These are phyloP conservation scores for Microcebus jonahi DNA, from an alignment of 2,113 vertebrate genomes.

Conservation along the genomic window DNA sequence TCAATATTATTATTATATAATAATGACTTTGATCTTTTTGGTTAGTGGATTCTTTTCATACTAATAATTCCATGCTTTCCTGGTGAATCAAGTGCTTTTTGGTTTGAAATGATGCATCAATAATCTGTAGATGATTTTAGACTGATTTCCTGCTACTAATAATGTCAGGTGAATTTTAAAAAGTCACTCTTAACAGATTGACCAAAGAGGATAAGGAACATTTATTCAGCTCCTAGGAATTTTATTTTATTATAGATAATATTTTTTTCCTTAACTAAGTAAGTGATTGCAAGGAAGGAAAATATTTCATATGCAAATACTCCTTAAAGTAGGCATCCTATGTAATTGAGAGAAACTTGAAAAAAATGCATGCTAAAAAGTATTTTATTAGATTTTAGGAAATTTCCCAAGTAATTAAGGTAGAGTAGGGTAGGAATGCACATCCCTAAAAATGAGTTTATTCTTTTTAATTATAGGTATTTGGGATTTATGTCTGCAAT, in stretches of 20 bases:
- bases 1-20: slow-evolving; percentile 38
- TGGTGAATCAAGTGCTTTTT: neutral
- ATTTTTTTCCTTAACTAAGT: neutral
- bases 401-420: slow-evolving; percentile 4
- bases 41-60: neutral
- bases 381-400: slow-evolving; percentile 48
- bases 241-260: neutral
- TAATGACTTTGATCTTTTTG: neutral
- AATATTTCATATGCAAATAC: slow-evolving; percentile 47
- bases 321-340: neutral
- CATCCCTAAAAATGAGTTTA: neutral
- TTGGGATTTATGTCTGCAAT: neutral
- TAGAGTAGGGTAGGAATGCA: neutral
- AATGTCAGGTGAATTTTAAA: slow-evolving; percentile 35
- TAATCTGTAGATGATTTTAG: slow-evolving; percentile 43
- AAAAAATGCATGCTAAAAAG: neutral
- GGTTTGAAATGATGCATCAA: neutral
- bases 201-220: neutral
- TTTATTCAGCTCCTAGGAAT: neutral
- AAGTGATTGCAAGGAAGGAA: slow-evolving; percentile 41
- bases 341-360: neutral
- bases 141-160: neutral
- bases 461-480: slow-evolving; percentile 44
- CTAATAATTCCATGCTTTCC: neutral
- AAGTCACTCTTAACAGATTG: slow-evolving; percentile 24